Evolutionary conservation across 2,888 invertebrate species (phyloP).

Genomic region (Nipponacmea schrenckii): DNA sequence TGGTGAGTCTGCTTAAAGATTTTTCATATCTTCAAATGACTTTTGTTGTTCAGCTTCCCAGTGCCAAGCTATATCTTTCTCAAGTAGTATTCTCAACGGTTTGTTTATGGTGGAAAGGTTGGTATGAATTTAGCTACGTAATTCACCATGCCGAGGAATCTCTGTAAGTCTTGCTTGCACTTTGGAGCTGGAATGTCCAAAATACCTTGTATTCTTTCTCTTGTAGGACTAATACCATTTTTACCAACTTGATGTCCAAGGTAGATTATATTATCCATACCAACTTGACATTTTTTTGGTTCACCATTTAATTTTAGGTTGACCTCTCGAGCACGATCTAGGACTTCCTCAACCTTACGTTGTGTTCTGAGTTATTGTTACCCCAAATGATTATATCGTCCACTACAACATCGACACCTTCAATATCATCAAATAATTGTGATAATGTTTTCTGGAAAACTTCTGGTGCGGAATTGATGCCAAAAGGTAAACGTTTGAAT

Average conservation of each 20-base stretch:
- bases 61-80: constrained; percentile 16
- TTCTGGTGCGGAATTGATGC: constrained; percentile 23
- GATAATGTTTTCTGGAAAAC: constrained; percentile 29
- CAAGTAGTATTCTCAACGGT: constrained; percentile 18
- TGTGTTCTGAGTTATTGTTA: constrained; percentile 24
- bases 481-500: constrained; percentile 30
- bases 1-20: constrained; percentile 18
- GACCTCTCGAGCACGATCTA: constrained; percentile 11
- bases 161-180: constrained; percentile 21
- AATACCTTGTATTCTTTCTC: constrained; percentile 27
- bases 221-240: constrained; percentile 26
- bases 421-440: constrained; percentile 25
- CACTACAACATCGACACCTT: constrained; percentile 27
- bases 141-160: constrained; percentile 28
- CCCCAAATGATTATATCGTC: constrained; percentile 36
- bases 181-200: constrained; percentile 12
- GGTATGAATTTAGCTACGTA: constrained; percentile 36
- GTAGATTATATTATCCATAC: constrained; percentile 16
- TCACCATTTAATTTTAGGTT: constrained; percentile 24
- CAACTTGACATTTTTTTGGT: constrained; percentile 19
- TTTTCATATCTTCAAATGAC: constrained; percentile 26
- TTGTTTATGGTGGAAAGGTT: constrained; percentile 18
- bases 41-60: constrained; percentile 28
- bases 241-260: constrained; percentile 22
- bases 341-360: background rate